Conservation (phyloP, 2,113 vertebrate species). For the Astur gentilis region DNA sequence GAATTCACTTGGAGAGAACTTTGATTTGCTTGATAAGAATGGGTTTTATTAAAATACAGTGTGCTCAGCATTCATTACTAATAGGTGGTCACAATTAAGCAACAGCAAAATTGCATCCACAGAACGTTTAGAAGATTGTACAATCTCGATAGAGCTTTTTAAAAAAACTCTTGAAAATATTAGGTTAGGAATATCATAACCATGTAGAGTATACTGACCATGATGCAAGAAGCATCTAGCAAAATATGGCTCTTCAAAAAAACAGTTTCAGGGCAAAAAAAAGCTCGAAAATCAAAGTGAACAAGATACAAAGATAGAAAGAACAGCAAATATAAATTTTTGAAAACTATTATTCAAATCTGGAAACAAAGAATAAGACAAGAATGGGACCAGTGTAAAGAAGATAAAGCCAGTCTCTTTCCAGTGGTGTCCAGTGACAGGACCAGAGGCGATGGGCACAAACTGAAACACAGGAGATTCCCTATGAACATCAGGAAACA, state of each 20-base stretch:
- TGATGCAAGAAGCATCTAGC: neutral
- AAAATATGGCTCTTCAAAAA: neutral
- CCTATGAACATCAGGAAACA: neutral
- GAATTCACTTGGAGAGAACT: neutral
- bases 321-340: neutral
- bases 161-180: neutral
- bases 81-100: neutral
- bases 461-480: neutral
- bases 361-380: neutral
- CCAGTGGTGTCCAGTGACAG: neutral
- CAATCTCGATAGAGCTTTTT: rapidly evolving
- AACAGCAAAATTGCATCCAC: neutral
- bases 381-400: neutral
- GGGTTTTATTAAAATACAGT: neutral
- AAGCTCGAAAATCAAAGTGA: neutral
- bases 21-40: neutral
- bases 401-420: neutral
- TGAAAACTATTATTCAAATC: neutral
- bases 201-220: neutral
- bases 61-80: neutral
- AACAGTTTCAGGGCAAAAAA: neutral
- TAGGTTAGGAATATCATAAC: neutral
- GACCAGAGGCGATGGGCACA: neutral
- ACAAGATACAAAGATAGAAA: neutral
- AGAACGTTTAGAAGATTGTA: neutral